Percentiles rank a stretch among this genome's conserved stretches.
phyloP scores from a whole-genome alignment of 2,797 vertebrate species.

The Anguilla pacifica region DNA sequence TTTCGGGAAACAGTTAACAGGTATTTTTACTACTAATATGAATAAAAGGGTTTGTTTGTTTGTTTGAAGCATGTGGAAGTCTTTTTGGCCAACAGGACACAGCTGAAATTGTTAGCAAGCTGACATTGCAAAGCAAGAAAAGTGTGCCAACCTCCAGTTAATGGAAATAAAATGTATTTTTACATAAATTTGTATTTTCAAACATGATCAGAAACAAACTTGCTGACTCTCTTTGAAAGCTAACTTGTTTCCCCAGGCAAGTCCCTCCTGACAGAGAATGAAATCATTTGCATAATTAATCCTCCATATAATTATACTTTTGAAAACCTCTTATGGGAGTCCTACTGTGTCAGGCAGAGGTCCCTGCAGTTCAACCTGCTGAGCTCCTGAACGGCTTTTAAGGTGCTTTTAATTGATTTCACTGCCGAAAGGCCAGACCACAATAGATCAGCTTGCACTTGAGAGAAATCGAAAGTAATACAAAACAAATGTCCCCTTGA shows the following conservation, averaged over 20 bases:
- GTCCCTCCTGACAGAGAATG: neutral
- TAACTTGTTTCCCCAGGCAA: neutral
- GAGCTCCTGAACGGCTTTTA: constrained; percentile 19
- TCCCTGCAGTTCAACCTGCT: neutral
- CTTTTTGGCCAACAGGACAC: neutral
- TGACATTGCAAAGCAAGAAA: neutral
- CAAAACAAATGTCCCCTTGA: constrained; percentile 40
- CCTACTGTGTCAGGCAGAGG: neutral
- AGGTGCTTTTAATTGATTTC: constrained; percentile 48
- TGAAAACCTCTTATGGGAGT: neutral
- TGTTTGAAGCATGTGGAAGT: too few species aligned
- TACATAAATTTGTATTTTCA: neutral
- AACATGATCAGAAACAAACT: neutral
- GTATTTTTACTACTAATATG: too few species aligned
- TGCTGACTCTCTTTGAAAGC: neutral
- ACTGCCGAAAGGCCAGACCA: constrained; percentile 35
- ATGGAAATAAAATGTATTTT: neutral
- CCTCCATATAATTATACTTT: neutral
- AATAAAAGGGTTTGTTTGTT: too few species aligned
- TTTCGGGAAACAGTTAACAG: neutral
- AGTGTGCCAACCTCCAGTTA: neutral
- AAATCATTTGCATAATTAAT: constrained; percentile 1
- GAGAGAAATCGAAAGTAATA: constrained; percentile 44
- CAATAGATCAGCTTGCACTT: constrained; percentile 41
- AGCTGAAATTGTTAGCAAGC: neutral